Evolutionary conservation across 2,113 vertebrate species (phyloP), one percentile per base, ranked within the genome.

Genomic region (Microtus pennsylvanicus): DNA sequence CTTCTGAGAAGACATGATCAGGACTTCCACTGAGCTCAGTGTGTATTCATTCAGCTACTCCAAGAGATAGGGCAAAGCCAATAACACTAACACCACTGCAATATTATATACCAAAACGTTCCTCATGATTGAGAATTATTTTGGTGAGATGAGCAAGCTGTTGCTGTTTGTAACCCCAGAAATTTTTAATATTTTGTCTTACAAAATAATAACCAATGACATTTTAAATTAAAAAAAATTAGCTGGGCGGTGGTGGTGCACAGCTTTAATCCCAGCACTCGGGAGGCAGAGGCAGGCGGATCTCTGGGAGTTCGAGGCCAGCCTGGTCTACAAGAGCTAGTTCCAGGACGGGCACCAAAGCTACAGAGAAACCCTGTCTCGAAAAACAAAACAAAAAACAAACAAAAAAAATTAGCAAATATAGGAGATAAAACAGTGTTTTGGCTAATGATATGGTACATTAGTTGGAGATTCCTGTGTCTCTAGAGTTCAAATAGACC

Each of bases 401-500:
- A n/a, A n/a, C n/a, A 61, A 96, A 97, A 90, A 92, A 42, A 90
- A 67, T 83, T 61, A 75, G 42, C 78, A 95, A 35, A 77, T 94
- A 77, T 19, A 50, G 45, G 97, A 95, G 52, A 93, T 96, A 97
- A 96, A 89, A 38, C 6, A 75, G 52, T 94, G 69, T 58, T 95
- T 97, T 93, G 42, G 17, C 97, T 96, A 97, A 96, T 90, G 45
- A 86, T 96, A 93, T 61, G 47, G 83, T 89, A 97, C 97, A 98
- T 98, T 58, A 96, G 52, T 97, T 96, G 88, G 61, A 58, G 30
- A 93, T 92, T 89, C 45, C 58, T 97, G 2, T 81, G 91, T 96
- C 76, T 86, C 96, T 93, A 52, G 88, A 97, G 81, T 90, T 98
- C 97, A 98, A 90, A 98, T 97, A 98, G 98, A 96, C 28, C 86